These are phyloP conservation scores for Tribolium castaneum DNA, from an alignment of 1,140 invertebrate genomes.

Conservation along the genomic window DNA sequence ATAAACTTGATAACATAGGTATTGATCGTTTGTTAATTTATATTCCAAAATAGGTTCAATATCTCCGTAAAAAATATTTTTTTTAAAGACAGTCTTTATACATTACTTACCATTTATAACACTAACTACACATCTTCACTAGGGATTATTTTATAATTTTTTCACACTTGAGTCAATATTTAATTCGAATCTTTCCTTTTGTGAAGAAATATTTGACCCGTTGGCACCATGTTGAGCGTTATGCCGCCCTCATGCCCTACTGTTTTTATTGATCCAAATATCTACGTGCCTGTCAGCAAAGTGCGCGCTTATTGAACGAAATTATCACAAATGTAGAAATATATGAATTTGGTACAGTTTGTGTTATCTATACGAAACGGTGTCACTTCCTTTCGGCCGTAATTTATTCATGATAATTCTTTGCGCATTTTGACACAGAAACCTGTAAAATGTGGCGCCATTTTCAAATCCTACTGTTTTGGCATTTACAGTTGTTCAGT, in stretches of 20 bases:
- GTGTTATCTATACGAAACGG: not conserved
- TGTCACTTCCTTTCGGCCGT: not conserved
- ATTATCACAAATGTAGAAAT: not conserved
- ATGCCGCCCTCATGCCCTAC: constrained; percentile 43
- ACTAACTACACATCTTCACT: not conserved
- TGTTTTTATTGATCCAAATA: constrained; percentile 43
- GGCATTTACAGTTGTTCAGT: no score
- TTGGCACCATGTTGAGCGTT: constrained; percentile 41
- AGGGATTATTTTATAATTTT: not conserved
- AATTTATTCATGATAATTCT: not conserved
- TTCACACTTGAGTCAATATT: not conserved
- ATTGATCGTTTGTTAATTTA: no score
- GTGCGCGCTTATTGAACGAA: not conserved
- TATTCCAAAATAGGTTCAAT: no score
- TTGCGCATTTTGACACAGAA: not conserved
- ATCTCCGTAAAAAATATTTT: no score
- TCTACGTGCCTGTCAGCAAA: not conserved
- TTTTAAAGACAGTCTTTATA: no score
- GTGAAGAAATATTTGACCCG: constrained; percentile 36
- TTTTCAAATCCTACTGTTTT: not conserved
- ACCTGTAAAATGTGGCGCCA: not conserved
- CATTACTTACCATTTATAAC: not conserved
- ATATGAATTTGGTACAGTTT: not conserved
- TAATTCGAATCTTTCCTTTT: not conserved
- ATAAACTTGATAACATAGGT: no score